A percentile compares a stretch with the other conserved stretches of the same genome.
Evolutionary conservation across 2,888 invertebrate genomes (phyloP).

Genomic region (Drosophila villosipedis): DNA sequence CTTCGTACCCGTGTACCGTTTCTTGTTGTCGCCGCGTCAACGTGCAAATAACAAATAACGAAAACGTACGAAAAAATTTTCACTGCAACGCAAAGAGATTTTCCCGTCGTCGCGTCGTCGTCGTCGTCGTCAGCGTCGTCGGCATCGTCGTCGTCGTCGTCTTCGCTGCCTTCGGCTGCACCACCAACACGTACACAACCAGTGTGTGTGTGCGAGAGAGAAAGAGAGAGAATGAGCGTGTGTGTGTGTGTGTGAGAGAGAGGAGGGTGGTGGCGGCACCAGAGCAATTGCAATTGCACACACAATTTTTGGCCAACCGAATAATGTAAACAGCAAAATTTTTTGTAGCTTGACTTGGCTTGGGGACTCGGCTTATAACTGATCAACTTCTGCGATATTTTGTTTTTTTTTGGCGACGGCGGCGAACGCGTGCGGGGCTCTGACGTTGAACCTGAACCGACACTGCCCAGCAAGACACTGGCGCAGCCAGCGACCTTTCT

Average conservation of each 20-base stretch:
- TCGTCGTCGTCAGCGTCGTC: conserved; percentile 43
- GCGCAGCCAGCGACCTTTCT: conserved; percentile 78
- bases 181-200: conserved; percentile 55
- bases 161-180: conserved; percentile 67
- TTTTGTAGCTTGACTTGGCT: conserved; percentile 16
- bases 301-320: conserved; percentile 66
- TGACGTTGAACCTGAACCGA: conserved; percentile 84
- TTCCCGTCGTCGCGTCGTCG: conserved; percentile 73
- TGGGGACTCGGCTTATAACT: conserved; percentile 28
- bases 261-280: conserved; percentile 21
- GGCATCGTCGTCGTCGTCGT: conserved; percentile 21
- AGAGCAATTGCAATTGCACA: conserved; percentile 59
- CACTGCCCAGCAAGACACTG: conserved; percentile 84
- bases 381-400: conserved; percentile 31
- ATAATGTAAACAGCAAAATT: conserved; percentile 30
- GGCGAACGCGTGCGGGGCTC: conserved; percentile 77
- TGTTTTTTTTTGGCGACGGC: conserved; percentile 25
- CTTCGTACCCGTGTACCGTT: conserved; percentile 65
- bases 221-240: conserved; percentile 18
- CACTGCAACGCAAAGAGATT: conserved; percentile 79
- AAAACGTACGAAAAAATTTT: conserved; percentile 81
- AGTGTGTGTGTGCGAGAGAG: conserved; percentile 24
- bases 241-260: conserved; percentile 25
- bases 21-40: conserved; percentile 82
- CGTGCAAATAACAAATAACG: conserved; percentile 84